Base-by-base conservation (phyloP, 2,113 vertebrate genomes). In the Isurus oxyrinchus region DNA sequence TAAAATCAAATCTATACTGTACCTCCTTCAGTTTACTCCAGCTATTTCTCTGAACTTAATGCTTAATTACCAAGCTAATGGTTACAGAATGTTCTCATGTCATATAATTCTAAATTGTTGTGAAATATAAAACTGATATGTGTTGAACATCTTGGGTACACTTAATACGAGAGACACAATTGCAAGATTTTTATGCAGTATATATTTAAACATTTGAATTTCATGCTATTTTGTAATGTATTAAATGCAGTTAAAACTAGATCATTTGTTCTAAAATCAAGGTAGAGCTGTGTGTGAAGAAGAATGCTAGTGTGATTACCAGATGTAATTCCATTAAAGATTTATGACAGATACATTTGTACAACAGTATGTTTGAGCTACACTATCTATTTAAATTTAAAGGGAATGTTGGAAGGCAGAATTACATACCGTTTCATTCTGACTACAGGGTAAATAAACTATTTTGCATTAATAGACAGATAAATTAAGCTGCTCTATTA, bases 1-100 rank as follows among this genome's bases (percentile, higher is more conserved):
- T 66, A 97, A 97, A 97, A 97, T 96, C 97, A 96, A 96, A 16
- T 97, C 97, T 97, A 97, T 55, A 49, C 94, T 55, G 94, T 95
- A 69, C 94, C 49, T 53, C 67, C 49, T 95, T 76, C 67, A 95
- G 67, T 35, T 72, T 95, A 55, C 14, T 95, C 44, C 67, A 95
- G 19, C 94, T 76, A 69, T 95, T 53, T 95, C 44, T 76, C 94
- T 95, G 66, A 95, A 95, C 31, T 31, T 95, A 25, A 27, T 53
- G 44, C 72, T 55, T 95, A 55, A 40, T 49, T 72, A 5, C 69
- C 23, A 55, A 95, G 94, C 94, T 53, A 72, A 95, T 55, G 40
- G 69, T 55, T 95, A 35, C 67, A 95, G 40, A 59, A 95, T 95
- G 55, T 95, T 95, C 44, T 25, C 67, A 35, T 16, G 49, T 35